A percentile compares a stretch with the other conserved stretches of the same genome.
These are phyloP conservation scores for Pristionchus mayeri DNA, from an alignment of 2,888 invertebrate species.

Conservation along the genomic window DNA sequence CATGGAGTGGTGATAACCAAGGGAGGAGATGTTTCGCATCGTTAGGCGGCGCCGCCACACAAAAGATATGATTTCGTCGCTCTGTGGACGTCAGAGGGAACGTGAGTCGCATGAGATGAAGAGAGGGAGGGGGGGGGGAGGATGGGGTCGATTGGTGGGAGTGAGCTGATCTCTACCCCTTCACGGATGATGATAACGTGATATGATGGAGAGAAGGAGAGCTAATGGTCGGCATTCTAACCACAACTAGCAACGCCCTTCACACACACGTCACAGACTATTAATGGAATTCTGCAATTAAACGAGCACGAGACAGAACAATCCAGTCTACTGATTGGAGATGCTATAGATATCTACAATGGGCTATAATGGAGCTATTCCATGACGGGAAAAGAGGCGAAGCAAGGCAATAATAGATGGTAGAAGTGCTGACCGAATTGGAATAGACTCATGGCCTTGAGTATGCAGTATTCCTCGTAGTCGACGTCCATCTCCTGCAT, in stretches of 20 bases:
- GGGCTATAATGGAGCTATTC: too few species aligned
- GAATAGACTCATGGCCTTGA: slow-evolving; percentile 67
- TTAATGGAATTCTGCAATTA: too few species aligned
- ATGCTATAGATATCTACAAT: too few species aligned
- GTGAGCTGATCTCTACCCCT: background rate
- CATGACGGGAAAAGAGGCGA: too few species aligned
- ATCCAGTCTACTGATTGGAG: too few species aligned
- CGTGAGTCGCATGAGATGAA: background rate
- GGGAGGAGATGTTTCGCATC: background rate
- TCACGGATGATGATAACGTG: background rate
- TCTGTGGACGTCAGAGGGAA: background rate
- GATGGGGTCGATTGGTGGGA: slow-evolving; percentile 16
- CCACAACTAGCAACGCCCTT: too few species aligned
- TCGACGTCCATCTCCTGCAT: slow-evolving; percentile 65
- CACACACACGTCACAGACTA: too few species aligned
- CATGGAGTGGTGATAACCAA: background rate
- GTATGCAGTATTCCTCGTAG: slow-evolving; percentile 64
- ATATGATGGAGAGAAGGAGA: background rate
- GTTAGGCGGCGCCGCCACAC: background rate
- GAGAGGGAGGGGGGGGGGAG: too few species aligned
- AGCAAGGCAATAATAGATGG: too few species aligned
- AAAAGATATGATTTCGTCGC: background rate
- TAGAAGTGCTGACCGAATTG: slow-evolving; percentile 62
- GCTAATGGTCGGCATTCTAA: too few species aligned
- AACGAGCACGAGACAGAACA: too few species aligned